phyloP scores from a whole-genome alignment of 1,140 invertebrate genomes.

The Drosophila pectinifera region DNA sequence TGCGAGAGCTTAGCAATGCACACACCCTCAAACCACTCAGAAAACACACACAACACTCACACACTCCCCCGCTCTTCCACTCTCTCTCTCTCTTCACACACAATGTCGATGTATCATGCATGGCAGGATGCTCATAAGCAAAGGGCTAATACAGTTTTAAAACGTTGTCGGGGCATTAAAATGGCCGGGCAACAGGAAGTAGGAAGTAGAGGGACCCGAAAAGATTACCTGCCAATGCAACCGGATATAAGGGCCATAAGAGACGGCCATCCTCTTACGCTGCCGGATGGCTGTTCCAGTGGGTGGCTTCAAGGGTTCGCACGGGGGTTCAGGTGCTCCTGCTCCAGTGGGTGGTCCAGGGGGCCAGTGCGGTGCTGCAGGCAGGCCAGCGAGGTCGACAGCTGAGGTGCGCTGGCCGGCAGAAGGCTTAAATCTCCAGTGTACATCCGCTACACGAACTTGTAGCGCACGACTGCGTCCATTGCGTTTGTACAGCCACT shows the following conservation, averaged over 20 bases:
- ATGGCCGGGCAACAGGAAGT: slow-evolving; percentile 59
- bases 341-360: background rate
- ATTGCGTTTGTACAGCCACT: slow-evolving; percentile 33
- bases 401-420: slow-evolving; percentile 34
- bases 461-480: slow-evolving; percentile 74
- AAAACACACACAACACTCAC: too few relatives aligned
- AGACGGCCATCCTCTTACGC: slow-evolving; percentile 50
- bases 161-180: slow-evolving; percentile 68
- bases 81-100: slow-evolving; percentile 8
- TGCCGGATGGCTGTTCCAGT: slow-evolving; percentile 12
- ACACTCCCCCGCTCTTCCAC: too few relatives aligned
- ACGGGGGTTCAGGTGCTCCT: slow-evolving; percentile 1
- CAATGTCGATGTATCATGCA: slow-evolving; percentile 51
- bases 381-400: slow-evolving; percentile 33
- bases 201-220: slow-evolving; percentile 60
- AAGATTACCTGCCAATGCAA: slow-evolving; percentile 82
- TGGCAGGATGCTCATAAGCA: slow-evolving; percentile 46
- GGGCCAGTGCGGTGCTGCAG: slow-evolving; percentile 20
- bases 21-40: slow-evolving; percentile 47
- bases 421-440: slow-evolving; percentile 79
- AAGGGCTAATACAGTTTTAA: slow-evolving; percentile 76
- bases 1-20: slow-evolving; percentile 73
- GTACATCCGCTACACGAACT: slow-evolving; percentile 80
- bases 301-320: slow-evolving; percentile 18
- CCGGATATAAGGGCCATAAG: slow-evolving; percentile 72